phyloP scores from a whole-genome alignment of 2,888 invertebrate genomes.

The Philaethria dido region DNA sequence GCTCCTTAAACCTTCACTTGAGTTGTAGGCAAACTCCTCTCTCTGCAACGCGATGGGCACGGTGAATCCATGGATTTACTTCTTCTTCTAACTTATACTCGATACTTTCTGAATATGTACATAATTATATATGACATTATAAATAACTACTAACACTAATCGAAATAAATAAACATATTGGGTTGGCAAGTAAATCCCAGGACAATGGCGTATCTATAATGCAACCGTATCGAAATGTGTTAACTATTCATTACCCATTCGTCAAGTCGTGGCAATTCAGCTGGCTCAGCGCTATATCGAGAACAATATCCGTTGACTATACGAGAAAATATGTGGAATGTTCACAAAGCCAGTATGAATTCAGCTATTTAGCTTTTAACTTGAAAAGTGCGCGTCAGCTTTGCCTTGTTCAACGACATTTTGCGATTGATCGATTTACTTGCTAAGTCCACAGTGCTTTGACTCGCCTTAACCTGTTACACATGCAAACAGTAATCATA shows the following conservation, averaged over 20 bases:
- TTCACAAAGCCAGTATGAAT: slow-evolving; percentile 42
- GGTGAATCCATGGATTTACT: no score
- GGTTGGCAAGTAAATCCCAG: slow-evolving; percentile 28
- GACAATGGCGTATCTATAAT: slow-evolving; percentile 40
- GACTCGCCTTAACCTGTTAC: slow-evolving; percentile 2
- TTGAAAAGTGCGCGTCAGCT: slow-evolving; percentile 36
- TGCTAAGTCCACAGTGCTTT: slow-evolving; percentile 16
- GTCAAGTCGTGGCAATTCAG: slow-evolving; percentile 41
- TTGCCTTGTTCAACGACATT: slow-evolving; percentile 34
- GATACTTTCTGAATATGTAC: no score
- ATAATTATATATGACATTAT: neutral
- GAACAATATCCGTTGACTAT: slow-evolving; percentile 41
- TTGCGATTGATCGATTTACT: slow-evolving; percentile 37
- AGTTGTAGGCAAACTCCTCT: no score
- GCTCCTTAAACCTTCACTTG: no score
- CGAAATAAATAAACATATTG: slow-evolving; percentile 20
- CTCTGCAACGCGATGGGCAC: no score
- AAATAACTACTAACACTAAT: neutral
- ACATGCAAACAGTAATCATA: neutral
- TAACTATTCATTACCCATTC: slow-evolving; percentile 44
- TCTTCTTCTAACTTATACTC: no score
- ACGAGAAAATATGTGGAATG: slow-evolving; percentile 42
- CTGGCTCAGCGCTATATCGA: slow-evolving; percentile 42
- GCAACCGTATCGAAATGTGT: slow-evolving; percentile 39
- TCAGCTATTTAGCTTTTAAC: slow-evolving; percentile 45